Evolutionary conservation across 2,797 vertebrate genomes (phyloP), one percentile per base, ranked within the genome.

Genomic region (Sebastes aleutianus): DNA sequence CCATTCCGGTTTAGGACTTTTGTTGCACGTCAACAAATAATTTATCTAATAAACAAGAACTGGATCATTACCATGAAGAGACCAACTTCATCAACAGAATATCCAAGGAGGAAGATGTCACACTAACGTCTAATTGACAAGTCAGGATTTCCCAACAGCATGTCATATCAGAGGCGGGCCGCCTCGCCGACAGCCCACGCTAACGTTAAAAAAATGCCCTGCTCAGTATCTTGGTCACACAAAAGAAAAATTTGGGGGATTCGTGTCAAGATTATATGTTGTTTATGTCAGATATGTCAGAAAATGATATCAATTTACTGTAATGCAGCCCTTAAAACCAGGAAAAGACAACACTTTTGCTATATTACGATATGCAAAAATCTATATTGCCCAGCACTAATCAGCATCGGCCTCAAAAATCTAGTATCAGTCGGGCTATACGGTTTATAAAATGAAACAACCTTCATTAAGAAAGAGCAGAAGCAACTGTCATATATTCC

Each of bases 231-330:
- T 47, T 47, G 14, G 16, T 47, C 43, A 47, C 43, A 47, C n/a
- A 47, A 47, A 47, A 47, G 16, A 0, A 16, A 47, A 0, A 43
- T 43, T 0, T 0, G 3, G 43, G 16, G 43, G 43, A 47, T 47
- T 18, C 0, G 43, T 47, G 16, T 47, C 43, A 47, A 18, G 43
- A 47, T 18, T 47, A 47, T 47, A 43, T 43, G 1, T 47, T 47
- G 43, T 47, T 47, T 47, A 47, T 47, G 43, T 47, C 43, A 47
- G 43, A 47, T 47, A 47, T 7, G 3, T 47, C 43, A 18, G 43
- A 47, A 47, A 47, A 47, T 47, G 1, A 18, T 47, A 47, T 47
- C 16, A 47, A 18, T 47, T 47, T 47, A 47, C 43, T 47, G 43
- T 47, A 47, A 47, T 18, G 43, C 43, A 47, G 43, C 43, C 43